Evolutionary conservation across 2,797 vertebrate genomes (phyloP).

Genomic region (Liparis tanakae): DNA sequence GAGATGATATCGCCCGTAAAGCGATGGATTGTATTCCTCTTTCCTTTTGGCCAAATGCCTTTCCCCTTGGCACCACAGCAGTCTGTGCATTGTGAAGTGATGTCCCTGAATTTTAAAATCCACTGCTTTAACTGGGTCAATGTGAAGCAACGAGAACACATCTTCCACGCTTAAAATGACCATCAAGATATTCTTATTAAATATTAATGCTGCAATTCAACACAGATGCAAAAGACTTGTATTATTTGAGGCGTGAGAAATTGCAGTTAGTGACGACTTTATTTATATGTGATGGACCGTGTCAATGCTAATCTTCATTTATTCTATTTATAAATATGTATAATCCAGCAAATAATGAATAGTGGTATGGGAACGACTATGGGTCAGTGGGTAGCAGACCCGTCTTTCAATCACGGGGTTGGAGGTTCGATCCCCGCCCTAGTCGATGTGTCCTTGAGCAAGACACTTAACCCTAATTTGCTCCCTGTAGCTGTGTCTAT

Average conservation of each 20-base stretch:
- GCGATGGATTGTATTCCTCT: constrained; percentile 11
- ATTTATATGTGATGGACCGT: background rate
- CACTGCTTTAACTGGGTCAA: constrained; percentile 57
- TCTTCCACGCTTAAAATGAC: constrained; percentile 22
- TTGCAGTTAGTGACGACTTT: background rate
- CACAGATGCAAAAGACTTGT: constrained; percentile 5
- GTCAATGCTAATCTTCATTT: background rate
- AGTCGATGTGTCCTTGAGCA: too few species aligned
- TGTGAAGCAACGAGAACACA: constrained; percentile 52
- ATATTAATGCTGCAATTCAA: constrained; percentile 33
- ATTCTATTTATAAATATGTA: background rate
- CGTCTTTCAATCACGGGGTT: too few species aligned
- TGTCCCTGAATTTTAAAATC: constrained; percentile 43
- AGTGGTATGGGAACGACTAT: too few species aligned
- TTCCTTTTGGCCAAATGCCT: constrained; percentile 44
- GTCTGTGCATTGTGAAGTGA: constrained; percentile 35
- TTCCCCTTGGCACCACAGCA: constrained; percentile 35
- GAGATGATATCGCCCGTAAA: constrained; percentile 32
- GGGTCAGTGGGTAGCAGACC: too few species aligned
- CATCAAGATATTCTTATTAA: constrained; percentile 44
- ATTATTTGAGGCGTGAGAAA: background rate
- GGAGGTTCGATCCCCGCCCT: too few species aligned
- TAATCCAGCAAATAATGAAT: background rate
- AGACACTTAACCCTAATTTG: too few species aligned
- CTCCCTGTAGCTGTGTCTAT: too few species aligned